A percentile compares a stretch with the other conserved stretches of the same genome.
Conservation (phyloP, 2,888 invertebrate species). For the Drosophila nr. perissopoda region DNA sequence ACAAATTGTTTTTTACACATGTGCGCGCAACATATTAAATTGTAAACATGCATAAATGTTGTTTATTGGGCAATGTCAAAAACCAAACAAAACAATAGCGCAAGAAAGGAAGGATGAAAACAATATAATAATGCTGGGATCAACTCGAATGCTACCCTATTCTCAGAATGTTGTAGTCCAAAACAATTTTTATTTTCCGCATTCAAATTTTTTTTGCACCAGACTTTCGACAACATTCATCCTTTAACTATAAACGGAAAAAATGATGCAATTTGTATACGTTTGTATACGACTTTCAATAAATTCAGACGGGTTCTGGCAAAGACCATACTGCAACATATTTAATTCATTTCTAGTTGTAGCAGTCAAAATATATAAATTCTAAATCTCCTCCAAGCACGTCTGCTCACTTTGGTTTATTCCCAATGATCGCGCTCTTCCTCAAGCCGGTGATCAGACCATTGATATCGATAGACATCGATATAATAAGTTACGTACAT, state of each 20-base stretch:
- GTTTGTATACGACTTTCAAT: not conserved
- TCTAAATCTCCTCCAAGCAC: not conserved
- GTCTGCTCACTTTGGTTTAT: not conserved
- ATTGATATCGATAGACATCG: not conserved
- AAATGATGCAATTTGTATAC: fast-evolving
- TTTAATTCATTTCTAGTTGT: not conserved
- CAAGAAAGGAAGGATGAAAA: conserved; percentile 21
- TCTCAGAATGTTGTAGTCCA: not conserved
- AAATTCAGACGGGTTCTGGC: not conserved
- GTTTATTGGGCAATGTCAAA: conserved; percentile 60
- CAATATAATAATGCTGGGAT: not conserved
- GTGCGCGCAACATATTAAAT: conserved; percentile 75
- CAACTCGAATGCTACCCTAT: conserved; percentile 28
- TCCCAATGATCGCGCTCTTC: not conserved
- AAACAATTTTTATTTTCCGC: not conserved
- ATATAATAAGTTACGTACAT: not conserved
- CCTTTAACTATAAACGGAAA: not conserved
- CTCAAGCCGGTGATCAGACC: not conserved
- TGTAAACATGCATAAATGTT: conserved; percentile 74
- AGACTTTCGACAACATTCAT: not conserved
- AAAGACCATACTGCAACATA: not conserved
- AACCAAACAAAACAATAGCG: conserved; percentile 51
- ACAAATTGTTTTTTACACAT: conserved; percentile 74
- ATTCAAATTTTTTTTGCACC: not conserved
- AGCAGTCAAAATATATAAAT: not conserved